These are phyloP conservation scores for Bicyclus anynana DNA, from an alignment of 1,140 invertebrate species.

Conservation along the genomic window DNA sequence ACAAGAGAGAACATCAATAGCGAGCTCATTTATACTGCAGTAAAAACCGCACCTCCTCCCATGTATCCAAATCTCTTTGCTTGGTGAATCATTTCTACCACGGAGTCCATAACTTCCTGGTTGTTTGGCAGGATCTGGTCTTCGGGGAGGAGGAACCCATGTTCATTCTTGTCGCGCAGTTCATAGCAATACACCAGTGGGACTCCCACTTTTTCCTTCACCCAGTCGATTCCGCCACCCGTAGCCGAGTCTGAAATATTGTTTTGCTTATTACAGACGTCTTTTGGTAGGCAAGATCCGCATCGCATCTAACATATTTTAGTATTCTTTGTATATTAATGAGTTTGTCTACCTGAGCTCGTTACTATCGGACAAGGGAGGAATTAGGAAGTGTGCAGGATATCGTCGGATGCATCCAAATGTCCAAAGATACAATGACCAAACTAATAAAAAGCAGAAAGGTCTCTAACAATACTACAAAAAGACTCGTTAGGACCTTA, in stretches of 20 bases:
- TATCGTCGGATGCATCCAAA: too few species aligned
- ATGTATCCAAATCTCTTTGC: constrained; percentile 66
- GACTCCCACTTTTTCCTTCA: constrained; percentile 79
- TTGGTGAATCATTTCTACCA: constrained; percentile 80
- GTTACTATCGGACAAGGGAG: too few species aligned
- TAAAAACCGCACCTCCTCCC: constrained; percentile 16
- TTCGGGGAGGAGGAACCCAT: constrained; percentile 89
- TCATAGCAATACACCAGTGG: constrained; percentile 81
- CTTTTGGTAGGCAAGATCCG: too few species aligned
- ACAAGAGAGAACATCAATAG: constrained; percentile 13
- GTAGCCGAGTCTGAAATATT: constrained; percentile 74
- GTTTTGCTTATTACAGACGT: neutral
- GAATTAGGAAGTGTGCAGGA: too few species aligned
- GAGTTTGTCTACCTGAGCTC: too few species aligned
- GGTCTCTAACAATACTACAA: too few species aligned
- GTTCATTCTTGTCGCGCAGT: constrained; percentile 83
- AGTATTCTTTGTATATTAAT: too few species aligned
- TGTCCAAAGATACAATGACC: too few species aligned
- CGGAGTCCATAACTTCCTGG: constrained; percentile 83
- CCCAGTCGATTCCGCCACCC: constrained; percentile 84
- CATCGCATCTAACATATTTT: too few species aligned
- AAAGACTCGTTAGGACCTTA: too few species aligned
- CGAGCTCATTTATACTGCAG: neutral
- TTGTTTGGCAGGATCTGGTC: constrained; percentile 85
- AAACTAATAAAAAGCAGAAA: too few species aligned